These are phyloP conservation scores for Macrophya annulata DNA, from an alignment of 2,888 invertebrate species.

Conservation along the genomic window DNA sequence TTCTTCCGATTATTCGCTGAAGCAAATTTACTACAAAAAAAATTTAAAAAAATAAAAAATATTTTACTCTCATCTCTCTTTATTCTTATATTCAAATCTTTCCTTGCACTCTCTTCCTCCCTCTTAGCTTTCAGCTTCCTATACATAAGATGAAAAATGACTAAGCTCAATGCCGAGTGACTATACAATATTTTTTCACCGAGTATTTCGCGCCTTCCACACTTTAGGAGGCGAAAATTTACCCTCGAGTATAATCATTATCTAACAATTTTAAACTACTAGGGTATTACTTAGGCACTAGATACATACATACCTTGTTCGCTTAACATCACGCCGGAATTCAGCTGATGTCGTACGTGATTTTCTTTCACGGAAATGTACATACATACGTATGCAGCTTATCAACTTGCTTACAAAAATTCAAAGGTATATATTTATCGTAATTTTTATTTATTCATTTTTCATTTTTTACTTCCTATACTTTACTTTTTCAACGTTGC, in stretches of 20 bases:
- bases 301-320: background rate
- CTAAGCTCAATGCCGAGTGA: slow-evolving; percentile 3
- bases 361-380: background rate
- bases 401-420: background rate
- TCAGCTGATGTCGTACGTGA: background rate
- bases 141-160: background rate
- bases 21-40: background rate
- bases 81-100: background rate
- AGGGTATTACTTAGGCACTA: background rate
- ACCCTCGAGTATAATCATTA: slow-evolving; percentile 17
- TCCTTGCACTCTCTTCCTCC: background rate
- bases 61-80: background rate
- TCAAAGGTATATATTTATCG: background rate
- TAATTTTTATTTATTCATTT: background rate
- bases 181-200: background rate
- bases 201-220: slow-evolving; percentile 8
- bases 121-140: background rate
- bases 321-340: background rate
- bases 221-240: slow-evolving; percentile 8
- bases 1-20: background rate
- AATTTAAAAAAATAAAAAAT: background rate
- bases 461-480: background rate
- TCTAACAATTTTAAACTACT: slow-evolving; percentile 28
- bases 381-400: background rate
- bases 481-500: background rate